These are phyloP conservation scores for Lithobates pipiens DNA, from an alignment of 2,797 vertebrate species.

Conservation along the genomic window DNA sequence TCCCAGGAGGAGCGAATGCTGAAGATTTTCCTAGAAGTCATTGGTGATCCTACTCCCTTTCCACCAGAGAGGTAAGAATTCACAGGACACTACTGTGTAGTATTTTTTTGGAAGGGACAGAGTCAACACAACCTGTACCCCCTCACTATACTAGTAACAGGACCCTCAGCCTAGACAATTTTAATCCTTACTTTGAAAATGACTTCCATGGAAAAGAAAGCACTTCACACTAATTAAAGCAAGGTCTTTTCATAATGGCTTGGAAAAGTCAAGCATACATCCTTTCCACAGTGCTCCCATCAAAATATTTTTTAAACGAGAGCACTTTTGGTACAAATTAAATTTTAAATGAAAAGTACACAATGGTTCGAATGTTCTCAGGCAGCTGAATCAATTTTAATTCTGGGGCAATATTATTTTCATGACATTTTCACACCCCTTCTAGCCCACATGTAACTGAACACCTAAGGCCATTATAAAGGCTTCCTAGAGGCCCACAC, in stretches of 20 bases:
- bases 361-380: constrained; percentile 23
- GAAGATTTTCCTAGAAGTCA: too few species aligned
- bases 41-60: too few species aligned
- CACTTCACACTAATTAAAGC: constrained; percentile 4
- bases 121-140: too few species aligned
- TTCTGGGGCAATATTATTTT: constrained; percentile 17
- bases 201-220: neutral
- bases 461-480: neutral
- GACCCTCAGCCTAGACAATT: neutral
- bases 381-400: constrained; percentile 38
- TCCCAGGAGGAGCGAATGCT: too few species aligned
- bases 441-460: constrained; percentile 11
- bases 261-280: neutral
- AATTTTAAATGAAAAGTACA: constrained; percentile 38
- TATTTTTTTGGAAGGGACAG: too few species aligned
- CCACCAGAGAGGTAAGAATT: too few species aligned
- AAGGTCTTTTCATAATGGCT: neutral
- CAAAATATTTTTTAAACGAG: constrained; percentile 35
- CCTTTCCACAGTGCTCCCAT: constrained; percentile 8
- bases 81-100: too few species aligned
- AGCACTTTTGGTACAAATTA: constrained; percentile 35
- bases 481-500: neutral
- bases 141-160: too few species aligned
- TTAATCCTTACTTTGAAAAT: neutral
- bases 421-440: constrained; percentile 43